A percentile compares a stretch with the other conserved stretches of the same genome.
Conservation (phyloP, 2,888 invertebrate genomes). For the Oligia fasciuncula region DNA sequence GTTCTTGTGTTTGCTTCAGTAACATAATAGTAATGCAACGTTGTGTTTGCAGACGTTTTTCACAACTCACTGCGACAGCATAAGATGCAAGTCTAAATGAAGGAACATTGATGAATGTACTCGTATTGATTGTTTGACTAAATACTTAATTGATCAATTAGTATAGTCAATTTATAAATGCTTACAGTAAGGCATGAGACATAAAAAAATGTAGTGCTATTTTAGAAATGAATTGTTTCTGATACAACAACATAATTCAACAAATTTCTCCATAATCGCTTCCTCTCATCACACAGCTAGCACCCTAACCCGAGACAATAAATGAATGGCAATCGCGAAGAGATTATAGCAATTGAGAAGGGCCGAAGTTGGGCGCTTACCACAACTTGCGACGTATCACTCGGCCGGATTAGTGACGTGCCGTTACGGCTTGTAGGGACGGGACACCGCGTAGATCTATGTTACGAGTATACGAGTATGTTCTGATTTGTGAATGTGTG, state of each 20-base stretch:
- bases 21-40: not conserved
- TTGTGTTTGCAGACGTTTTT: not conserved
- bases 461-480: not conserved
- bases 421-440: slow-evolving; percentile 23
- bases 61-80: not conserved
- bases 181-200: not conserved
- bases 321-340: slow-evolving; percentile 86
- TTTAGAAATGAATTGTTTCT: not conserved
- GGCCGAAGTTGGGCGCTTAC: slow-evolving; percentile 78
- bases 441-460: slow-evolving; percentile 22
- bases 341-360: slow-evolving; percentile 85
- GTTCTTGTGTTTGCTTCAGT: too few relatives aligned
- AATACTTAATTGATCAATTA: not conserved
- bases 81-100: not conserved
- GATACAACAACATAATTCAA: not conserved
- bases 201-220: not conserved
- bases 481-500: slow-evolving; percentile 14
- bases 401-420: slow-evolving; percentile 46
- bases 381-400: slow-evolving; percentile 61
- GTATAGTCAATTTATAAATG: not conserved
- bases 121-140: not conserved
- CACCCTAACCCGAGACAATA: slow-evolving; percentile 74
- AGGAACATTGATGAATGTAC: not conserved
- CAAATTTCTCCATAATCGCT: slow-evolving; percentile 14
- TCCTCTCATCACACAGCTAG: slow-evolving; percentile 12